Base-by-base conservation (phyloP, 2,797 vertebrate species). In the Enteromius paludinosus region DNA sequence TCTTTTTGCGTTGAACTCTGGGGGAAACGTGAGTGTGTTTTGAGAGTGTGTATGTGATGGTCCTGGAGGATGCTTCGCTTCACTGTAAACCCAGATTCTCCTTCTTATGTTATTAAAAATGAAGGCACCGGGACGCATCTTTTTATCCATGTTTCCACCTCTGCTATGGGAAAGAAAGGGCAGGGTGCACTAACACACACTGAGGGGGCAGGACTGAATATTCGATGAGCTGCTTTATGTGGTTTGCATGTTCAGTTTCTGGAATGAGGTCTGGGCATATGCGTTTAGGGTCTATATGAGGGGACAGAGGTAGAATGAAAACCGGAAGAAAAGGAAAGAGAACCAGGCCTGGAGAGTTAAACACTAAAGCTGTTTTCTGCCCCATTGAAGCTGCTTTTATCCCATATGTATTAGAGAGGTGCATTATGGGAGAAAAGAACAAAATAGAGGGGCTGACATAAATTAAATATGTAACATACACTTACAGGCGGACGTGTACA, bases 391-490 rank as follows among this genome's bases (percentile, higher is more conserved):
- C 62, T 70, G 68, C 79, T 86, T 84, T 83, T 79, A 83, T 83
- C 72, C 71, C 59, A 45, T 79, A 52, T 82, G 84, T 78, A 81
- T 84, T 80, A 69, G 75, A 82, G 70, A 47, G 54, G 61, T 81
- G 85, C 75, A 84, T 84, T 86, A 69, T 79, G 75, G 83, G 69
- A 74, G 83, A 79, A 70, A 41, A 43, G 69, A 71, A 64, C 74
- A 71, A 82, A 84, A 62, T 79, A 43, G 54, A 86, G 43, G 71
- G 47, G 52, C 59, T 72, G 79, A 61, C 54, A 81, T 77, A 43
- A 83, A 87, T 84, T 82, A 86, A 86, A 86, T 75, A 83, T 84
- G 66, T 78, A 86, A 84, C 84, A 84, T 82, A 56, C 75, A 66
- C 84, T 84, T 76, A 65, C 66, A 52, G 30, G 81, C 10, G 61